A percentile compares a stretch with the other conserved stretches of the same genome.
Conservation (phyloP, 1,140 invertebrate genomes). For the Cherax quadricarinatus region DNA sequence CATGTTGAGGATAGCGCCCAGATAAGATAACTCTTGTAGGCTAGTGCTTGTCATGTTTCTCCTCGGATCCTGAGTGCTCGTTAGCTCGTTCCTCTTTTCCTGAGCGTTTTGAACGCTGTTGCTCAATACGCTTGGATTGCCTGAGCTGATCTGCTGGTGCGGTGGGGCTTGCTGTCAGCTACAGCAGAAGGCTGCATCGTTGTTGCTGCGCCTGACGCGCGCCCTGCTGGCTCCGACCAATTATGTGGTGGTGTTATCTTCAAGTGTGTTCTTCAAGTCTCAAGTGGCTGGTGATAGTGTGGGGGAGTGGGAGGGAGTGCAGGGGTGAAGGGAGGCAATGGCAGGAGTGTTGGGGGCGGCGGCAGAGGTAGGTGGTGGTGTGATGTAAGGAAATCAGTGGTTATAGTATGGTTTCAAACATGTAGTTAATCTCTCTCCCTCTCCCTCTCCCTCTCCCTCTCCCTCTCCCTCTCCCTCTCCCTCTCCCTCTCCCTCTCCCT, state of each 20-base stretch:
- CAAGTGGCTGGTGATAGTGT: slow-evolving; percentile 28
- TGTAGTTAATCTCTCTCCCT: background rate
- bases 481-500: background rate
- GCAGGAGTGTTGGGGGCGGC: background rate
- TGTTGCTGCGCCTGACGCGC: background rate
- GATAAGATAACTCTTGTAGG: slow-evolving; percentile 37
- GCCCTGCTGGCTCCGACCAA: background rate
- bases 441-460: background rate
- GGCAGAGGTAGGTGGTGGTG: too few species aligned
- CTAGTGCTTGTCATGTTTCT: slow-evolving; percentile 21
- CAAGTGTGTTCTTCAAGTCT: slow-evolving; percentile 33
- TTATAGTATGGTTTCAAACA: too few species aligned
- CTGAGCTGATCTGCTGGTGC: background rate
- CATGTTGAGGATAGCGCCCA: slow-evolving; percentile 10
- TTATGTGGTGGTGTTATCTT: slow-evolving; percentile 37
- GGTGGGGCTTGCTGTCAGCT: background rate
- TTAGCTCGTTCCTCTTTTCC: background rate
- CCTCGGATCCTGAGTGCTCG: background rate
- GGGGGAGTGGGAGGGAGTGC: background rate
- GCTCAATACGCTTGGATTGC: too few species aligned
- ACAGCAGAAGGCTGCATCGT: too few species aligned
- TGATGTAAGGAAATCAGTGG: too few species aligned
- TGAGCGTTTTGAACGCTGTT: too few species aligned
- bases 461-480: background rate
- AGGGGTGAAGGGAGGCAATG: background rate